Evolutionary conservation across 2,113 vertebrate species (phyloP).

Genomic region (Protobothrops mucrosquamatus): DNA sequence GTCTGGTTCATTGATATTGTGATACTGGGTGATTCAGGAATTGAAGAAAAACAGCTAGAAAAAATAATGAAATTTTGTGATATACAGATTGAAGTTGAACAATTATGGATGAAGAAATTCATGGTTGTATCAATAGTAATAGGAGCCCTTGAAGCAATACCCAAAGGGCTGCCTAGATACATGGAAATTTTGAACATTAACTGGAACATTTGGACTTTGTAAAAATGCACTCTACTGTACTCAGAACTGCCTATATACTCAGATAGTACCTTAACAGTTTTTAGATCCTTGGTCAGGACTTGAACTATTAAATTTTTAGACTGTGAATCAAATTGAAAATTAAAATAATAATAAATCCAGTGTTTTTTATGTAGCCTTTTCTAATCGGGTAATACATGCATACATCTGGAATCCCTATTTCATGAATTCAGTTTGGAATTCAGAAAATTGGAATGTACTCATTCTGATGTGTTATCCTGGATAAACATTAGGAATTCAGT

Average conservation of each 20-base stretch:
- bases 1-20: background rate
- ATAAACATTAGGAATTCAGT: background rate
- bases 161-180: background rate
- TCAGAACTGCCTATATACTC: background rate
- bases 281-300: background rate
- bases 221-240: rapidly evolving
- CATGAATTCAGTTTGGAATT: background rate
- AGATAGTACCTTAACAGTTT: background rate
- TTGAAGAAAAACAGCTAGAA: background rate
- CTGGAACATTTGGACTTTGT: background rate
- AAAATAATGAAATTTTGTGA: background rate
- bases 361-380: background rate
- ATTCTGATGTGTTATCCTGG: background rate
- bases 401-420: background rate
- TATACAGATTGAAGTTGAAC: background rate
- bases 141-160: background rate
- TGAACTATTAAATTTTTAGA: background rate
- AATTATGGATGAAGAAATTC: background rate
- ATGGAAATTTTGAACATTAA: background rate
- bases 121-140: background rate
- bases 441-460: background rate
- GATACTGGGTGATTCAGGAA: background rate
- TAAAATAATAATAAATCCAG: no score
- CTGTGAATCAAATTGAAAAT: background rate
- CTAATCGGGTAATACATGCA: background rate